These are phyloP conservation scores for Phylloscopus trochilus DNA, from an alignment of 2,113 vertebrate species.

Conservation along the genomic window DNA sequence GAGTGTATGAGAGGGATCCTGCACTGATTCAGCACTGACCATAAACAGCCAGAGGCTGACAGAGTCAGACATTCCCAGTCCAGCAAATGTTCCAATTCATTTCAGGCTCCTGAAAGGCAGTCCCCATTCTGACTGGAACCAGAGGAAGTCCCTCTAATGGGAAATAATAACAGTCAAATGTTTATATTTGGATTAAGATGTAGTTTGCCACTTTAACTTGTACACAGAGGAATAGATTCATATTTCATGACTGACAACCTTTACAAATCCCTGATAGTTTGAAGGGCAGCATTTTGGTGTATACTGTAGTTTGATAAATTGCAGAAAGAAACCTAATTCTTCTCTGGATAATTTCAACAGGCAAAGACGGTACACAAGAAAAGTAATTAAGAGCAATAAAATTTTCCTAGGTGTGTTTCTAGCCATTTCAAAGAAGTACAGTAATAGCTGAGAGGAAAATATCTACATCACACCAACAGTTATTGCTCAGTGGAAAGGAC, in stretches of 20 bases:
- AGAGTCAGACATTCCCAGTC: neutral
- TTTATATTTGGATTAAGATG: constrained; percentile 32
- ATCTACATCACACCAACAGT: constrained; percentile 73
- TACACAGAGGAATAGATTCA: constrained; percentile 17
- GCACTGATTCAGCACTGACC: neutral
- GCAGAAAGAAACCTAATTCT: neutral
- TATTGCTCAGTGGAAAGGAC: constrained; percentile 76
- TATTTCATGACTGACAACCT: constrained; percentile 42
- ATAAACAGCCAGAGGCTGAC: neutral
- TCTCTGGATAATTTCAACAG: neutral
- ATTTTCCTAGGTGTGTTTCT: constrained; percentile 26
- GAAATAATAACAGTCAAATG: neutral
- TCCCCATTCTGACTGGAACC: neutral
- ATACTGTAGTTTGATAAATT: neutral
- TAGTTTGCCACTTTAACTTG: constrained; percentile 21
- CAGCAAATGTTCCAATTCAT: neutral
- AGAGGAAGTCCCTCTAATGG: neutral
- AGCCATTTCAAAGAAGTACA: constrained; percentile 13
- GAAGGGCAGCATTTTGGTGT: neutral
- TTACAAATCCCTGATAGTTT: constrained; percentile 26
- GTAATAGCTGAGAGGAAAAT: constrained; percentile 58
- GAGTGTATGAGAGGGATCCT: neutral
- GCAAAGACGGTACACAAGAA: neutral
- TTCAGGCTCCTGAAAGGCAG: neutral
- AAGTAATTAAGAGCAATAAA: constrained; percentile 36